These are phyloP conservation scores for Eupithecia vulgata DNA, from an alignment of 2,888 invertebrate species.

Conservation along the genomic window DNA sequence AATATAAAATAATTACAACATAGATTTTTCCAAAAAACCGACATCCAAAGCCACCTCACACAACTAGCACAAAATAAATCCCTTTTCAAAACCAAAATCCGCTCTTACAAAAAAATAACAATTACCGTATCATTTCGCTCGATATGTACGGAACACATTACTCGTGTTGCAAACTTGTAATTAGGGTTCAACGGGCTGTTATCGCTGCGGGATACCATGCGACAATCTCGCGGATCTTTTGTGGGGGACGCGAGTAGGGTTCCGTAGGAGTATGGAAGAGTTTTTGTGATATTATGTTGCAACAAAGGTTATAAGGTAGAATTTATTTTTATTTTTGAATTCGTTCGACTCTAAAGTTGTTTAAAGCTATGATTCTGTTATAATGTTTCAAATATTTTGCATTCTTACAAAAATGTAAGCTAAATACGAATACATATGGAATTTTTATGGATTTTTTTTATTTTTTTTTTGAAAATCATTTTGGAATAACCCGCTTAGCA, in stretches of 20 bases:
- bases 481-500: too few relatives aligned
- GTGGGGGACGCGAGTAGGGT: slow-evolving; percentile 53
- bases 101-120: slow-evolving; percentile 31
- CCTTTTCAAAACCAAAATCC: slow-evolving; percentile 28
- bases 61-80: neutral
- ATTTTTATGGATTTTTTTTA: too few relatives aligned
- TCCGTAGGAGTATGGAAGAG: slow-evolving; percentile 25
- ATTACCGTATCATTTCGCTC: slow-evolving; percentile 39
- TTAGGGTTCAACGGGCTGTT: slow-evolving; percentile 55
- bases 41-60: slow-evolving; percentile 6
- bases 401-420: too few relatives aligned
- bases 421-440: too few relatives aligned
- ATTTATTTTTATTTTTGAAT: neutral
- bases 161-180: slow-evolving; percentile 48
- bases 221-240: slow-evolving; percentile 54
- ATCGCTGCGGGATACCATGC: slow-evolving; percentile 57
- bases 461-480: too few relatives aligned
- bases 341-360: neutral
- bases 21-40: neutral
- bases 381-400: too few relatives aligned
- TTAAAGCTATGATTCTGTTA: neutral
- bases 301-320: neutral
- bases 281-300: neutral
- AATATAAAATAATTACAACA: neutral
- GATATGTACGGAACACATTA: slow-evolving; percentile 45